Base-by-base conservation (phyloP, 2,113 vertebrate species). In the Podarcis cretensis region DNA sequence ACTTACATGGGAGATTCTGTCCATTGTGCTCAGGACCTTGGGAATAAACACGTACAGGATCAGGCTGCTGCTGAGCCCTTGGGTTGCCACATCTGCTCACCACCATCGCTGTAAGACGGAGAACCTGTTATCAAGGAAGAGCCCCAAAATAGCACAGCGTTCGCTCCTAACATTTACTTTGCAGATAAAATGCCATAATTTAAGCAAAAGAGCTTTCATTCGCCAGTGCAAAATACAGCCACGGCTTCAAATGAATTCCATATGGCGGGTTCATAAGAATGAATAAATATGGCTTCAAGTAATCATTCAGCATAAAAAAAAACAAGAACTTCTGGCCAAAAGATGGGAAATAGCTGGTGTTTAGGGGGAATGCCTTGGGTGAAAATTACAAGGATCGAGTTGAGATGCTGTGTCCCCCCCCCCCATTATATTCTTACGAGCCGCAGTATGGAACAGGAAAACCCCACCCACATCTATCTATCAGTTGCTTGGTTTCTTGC, bases 71-170 rank as follows among this genome's bases (percentile, higher is more conserved):
- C 35, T 40, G 35, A 16, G 25, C 37, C 79, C 10, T 74, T 81
- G 27, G 9, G 13, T 76, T 32, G 81, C 20, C 43, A 88, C 80
- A 76, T 77, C 81, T 83, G 81, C 81, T 83, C 30, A 68, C 59
- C 71, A 88, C 63, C 54, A 66, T 66, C 5, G 32, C 40, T 68
- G 21, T 68, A 48, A 54, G 81, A 77, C n/a, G 40, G 40, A 83
- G 43, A 83, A 83, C 73, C 85, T 83, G 86, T 73, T 83, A 88
- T 83, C 81, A 88, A 83, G 43, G 40, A 88, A 77, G 30, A 74
- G 4, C 40, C 57, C 73, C 48, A 66, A 82, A 88, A 88, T 88
- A 88, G 59, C 59, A 77, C 23, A 83, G 59, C 81, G 20, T 76
- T 77, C 77, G 40, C 32, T 73, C 48, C 66, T 48, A 81, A 40